These are phyloP conservation scores for Tipula unca DNA, from an alignment of 2,888 invertebrate genomes.

Conservation along the genomic window DNA sequence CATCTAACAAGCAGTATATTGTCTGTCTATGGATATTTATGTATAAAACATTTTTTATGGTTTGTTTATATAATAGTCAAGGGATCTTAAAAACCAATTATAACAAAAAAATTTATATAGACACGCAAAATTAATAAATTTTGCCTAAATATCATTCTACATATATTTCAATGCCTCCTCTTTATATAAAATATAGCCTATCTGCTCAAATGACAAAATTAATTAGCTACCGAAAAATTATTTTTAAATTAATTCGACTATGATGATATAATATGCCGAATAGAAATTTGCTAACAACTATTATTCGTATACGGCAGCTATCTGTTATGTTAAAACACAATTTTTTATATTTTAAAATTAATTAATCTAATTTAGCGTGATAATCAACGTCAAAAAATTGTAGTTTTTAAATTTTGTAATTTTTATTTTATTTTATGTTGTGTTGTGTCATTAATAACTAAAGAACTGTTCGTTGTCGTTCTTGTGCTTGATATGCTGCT, in stretches of 20 bases:
- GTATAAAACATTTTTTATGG: not conserved
- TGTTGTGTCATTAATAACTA: slow-evolving; percentile 1
- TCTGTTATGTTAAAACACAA: not conserved
- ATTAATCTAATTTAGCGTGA: not conserved
- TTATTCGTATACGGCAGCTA: not conserved
- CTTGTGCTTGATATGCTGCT: not conserved
- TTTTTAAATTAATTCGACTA: slow-evolving; percentile 1
- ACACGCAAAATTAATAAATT: not conserved
- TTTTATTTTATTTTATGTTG: not conserved
- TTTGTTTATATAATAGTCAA: not conserved
- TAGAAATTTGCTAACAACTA: slow-evolving; percentile 1
- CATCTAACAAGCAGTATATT: not conserved
- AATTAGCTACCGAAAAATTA: not conserved
- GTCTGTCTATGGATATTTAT: not conserved
- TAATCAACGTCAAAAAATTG: not conserved
- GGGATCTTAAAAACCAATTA: not conserved
- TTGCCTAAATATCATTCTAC: not conserved
- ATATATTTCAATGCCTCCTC: not conserved
- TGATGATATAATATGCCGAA: not conserved
- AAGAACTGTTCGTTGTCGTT: not conserved
- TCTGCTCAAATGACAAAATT: not conserved
- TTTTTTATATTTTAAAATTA: not conserved
- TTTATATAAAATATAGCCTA: not conserved
- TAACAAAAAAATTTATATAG: not conserved
- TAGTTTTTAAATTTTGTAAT: not conserved